These are phyloP conservation scores for Glaucomys volans DNA, from an alignment of 2,113 vertebrate genomes.

Conservation along the genomic window DNA sequence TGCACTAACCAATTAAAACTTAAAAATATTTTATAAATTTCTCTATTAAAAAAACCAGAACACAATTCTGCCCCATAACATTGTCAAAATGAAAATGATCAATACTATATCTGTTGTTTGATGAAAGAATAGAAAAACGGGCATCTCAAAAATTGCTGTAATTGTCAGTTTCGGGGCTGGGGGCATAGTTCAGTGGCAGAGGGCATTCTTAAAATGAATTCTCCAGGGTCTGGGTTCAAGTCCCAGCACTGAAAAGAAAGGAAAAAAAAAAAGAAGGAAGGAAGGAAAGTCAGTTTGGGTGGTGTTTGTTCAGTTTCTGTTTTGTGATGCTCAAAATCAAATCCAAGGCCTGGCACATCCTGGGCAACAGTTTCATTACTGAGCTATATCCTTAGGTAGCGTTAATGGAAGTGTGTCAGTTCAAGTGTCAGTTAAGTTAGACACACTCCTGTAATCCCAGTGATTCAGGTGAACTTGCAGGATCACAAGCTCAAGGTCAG, in stretches of 20 bases:
- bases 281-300: background rate
- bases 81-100: background rate
- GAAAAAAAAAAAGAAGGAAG: background rate
- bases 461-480: too few relatives aligned
- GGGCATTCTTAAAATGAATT: too few relatives aligned
- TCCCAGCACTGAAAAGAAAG: background rate
- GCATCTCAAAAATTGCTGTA: background rate
- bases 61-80: background rate
- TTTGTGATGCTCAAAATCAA: too few relatives aligned
- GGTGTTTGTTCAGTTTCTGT: background rate
- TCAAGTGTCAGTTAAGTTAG: background rate
- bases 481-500: too few relatives aligned
- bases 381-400: too few relatives aligned
- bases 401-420: background rate
- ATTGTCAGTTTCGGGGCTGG: background rate
- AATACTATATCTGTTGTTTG: background rate
- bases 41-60: too few relatives aligned
- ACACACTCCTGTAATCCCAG: too few relatives aligned
- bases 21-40: too few relatives aligned
- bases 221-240: background rate
- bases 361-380: too few relatives aligned
- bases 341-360: too few relatives aligned
- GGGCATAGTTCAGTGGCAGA: too few relatives aligned
- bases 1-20: too few relatives aligned
- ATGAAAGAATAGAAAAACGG: background rate